Conservation (phyloP, 2,888 invertebrate species). For the Melikaiella ostensackeni region DNA sequence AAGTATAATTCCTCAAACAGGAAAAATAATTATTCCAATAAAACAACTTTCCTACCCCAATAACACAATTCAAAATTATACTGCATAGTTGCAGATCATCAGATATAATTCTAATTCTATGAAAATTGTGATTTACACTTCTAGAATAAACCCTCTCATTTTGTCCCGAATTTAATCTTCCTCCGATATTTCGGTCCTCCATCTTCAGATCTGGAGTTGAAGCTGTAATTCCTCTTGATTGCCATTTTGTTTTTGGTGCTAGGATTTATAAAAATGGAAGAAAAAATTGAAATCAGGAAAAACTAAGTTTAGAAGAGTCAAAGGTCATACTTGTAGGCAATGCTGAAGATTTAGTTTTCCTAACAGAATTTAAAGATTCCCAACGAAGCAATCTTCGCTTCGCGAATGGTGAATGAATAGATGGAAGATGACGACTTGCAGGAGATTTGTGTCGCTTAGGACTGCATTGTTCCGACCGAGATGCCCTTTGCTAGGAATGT, state of each 20-base stretch:
- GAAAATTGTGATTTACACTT: neutral
- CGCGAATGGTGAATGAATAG: slow-evolving; percentile 42
- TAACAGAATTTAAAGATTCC: neutral
- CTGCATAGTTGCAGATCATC: neutral
- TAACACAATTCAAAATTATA: slow-evolving; percentile 5
- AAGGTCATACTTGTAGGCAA: neutral
- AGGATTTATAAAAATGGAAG: neutral
- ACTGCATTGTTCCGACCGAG: neutral
- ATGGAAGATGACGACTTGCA: slow-evolving; percentile 34
- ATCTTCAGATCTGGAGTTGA: slow-evolving; percentile 15
- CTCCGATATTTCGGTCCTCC: neutral
- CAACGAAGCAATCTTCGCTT: neutral
- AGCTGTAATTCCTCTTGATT: neutral
- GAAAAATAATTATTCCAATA: neutral
- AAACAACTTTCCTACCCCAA: neutral
- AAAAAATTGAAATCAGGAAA: neutral
- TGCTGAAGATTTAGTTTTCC: slow-evolving; percentile 1
- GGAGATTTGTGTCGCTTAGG: slow-evolving; percentile 1
- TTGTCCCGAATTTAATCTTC: neutral
- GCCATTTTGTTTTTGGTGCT: neutral
- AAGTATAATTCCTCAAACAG: too few relatives aligned
- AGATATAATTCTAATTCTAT: too few relatives aligned
- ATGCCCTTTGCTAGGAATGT: neutral
- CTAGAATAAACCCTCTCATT: neutral
- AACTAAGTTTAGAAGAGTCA: neutral